Evolutionary conservation across 2,113 vertebrate species (phyloP).

Genomic region (Montifringilla adamsi): DNA sequence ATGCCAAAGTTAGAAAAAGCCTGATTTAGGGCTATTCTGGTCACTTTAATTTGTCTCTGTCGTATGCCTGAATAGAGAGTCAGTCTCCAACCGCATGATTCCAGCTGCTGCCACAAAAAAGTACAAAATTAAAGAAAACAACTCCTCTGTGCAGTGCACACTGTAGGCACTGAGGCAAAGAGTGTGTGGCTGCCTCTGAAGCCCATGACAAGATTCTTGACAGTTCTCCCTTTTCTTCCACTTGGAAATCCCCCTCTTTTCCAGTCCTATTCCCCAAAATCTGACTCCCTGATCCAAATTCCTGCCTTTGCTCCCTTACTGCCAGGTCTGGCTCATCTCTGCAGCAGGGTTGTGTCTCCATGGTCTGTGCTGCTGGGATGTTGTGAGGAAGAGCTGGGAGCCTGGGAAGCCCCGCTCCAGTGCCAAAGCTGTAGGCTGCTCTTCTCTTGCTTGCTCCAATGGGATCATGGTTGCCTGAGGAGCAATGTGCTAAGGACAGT

Average conservation of each 20-base stretch:
- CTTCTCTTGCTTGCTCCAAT: neutral
- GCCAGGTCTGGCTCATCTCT: neutral
- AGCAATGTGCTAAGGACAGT: neutral
- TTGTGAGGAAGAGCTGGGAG: neutral
- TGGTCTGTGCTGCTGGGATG: neutral
- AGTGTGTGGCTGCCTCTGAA: neutral
- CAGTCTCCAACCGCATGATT: neutral
- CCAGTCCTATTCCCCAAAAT: neutral
- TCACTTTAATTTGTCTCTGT: conserved; percentile 51
- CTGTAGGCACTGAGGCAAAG: neutral
- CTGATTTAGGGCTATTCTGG: conserved; percentile 42
- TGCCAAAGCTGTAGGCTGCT: neutral
- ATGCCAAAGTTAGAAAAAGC: conserved; percentile 19
- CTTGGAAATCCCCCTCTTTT: neutral
- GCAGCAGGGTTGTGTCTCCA: neutral
- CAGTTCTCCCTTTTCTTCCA: neutral
- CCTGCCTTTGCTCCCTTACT: neutral
- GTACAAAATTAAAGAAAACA: neutral
- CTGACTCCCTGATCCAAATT: neutral
- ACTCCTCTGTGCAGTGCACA: neutral
- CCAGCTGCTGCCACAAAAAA: neutral
- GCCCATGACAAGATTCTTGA: neutral
- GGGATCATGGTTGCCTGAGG: neutral
- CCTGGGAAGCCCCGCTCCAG: neutral
- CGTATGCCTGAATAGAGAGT: neutral